phyloP scores from a whole-genome alignment of 2,113 vertebrate species.

The Orycteropus afer region DNA sequence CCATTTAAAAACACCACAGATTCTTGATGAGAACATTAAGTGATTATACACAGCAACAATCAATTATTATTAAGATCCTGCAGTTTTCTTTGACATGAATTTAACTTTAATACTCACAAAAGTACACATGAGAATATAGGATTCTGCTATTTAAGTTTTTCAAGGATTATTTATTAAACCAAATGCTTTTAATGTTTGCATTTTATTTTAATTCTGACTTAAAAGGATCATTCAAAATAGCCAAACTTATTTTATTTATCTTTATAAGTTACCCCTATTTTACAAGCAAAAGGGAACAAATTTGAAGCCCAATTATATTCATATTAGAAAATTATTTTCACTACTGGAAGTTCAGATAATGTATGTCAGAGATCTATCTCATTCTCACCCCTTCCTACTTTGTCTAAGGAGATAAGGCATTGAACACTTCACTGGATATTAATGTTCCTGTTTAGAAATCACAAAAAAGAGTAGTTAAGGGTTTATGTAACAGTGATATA shows the following conservation, averaged over 20 bases:
- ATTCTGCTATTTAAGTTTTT: background rate
- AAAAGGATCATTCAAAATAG: background rate
- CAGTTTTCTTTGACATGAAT: background rate
- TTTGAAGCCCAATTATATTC: background rate
- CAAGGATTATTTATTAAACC: background rate
- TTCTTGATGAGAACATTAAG: background rate
- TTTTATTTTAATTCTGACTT: background rate
- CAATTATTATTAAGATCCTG: background rate
- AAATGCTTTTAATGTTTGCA: background rate
- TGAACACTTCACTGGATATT: background rate
- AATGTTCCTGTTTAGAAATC: background rate
- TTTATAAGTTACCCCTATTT: background rate
- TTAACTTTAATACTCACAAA: slow-evolving; percentile 2
- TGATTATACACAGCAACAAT: background rate
- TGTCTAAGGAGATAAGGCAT: background rate
- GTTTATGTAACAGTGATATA: background rate
- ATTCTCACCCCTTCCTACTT: background rate
- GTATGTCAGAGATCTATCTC: background rate
- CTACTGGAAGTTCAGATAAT: background rate
- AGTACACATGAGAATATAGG: background rate
- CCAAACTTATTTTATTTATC: background rate
- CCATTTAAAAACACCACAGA: background rate
- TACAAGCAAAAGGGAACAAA: background rate
- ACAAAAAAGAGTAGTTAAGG: background rate
- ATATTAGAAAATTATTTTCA: background rate